phyloP scores from a whole-genome alignment of 2,113 vertebrate species.

The Hippocampus mohnikei region DNA sequence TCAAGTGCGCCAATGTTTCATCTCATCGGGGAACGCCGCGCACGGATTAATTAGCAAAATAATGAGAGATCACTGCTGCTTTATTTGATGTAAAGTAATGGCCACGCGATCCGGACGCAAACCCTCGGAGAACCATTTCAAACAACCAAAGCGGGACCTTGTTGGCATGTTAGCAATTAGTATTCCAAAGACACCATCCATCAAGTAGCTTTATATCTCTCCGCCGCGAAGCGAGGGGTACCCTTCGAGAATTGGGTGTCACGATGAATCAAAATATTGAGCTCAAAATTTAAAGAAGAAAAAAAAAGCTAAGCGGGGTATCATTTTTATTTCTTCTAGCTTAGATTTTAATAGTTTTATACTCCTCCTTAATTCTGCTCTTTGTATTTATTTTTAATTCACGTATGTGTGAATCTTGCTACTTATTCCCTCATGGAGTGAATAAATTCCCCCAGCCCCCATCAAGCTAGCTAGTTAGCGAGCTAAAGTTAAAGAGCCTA shows the following conservation, averaged over 20 bases:
- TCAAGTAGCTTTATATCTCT: neutral
- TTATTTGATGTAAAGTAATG: slow-evolving; percentile 9
- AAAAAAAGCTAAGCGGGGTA: neutral
- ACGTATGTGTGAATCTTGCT: no score
- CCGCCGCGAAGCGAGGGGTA: neutral
- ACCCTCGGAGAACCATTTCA: slow-evolving; percentile 7
- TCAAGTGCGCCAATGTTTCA: slow-evolving; percentile 40
- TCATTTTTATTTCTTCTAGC: neutral
- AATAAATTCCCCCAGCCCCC: no score
- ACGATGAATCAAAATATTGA: neutral
- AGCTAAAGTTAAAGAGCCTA: no score
- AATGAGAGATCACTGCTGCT: slow-evolving; percentile 16
- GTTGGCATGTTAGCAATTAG: slow-evolving; percentile 5
- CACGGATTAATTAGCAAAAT: slow-evolving; percentile 41
- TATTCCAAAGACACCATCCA: slow-evolving; percentile 1
- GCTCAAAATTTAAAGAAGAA: neutral
- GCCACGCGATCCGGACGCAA: neutral
- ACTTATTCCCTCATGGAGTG: no score
- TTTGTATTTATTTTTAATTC: neutral
- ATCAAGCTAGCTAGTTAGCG: no score
- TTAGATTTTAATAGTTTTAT: neutral
- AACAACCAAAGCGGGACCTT: slow-evolving; percentile 6
- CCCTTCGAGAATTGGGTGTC: slow-evolving; percentile 2
- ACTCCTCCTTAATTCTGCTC: neutral
- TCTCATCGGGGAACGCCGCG: slow-evolving; percentile 43